Conservation (phyloP, 2,113 vertebrate genomes). For the Cygnus atratus region DNA sequence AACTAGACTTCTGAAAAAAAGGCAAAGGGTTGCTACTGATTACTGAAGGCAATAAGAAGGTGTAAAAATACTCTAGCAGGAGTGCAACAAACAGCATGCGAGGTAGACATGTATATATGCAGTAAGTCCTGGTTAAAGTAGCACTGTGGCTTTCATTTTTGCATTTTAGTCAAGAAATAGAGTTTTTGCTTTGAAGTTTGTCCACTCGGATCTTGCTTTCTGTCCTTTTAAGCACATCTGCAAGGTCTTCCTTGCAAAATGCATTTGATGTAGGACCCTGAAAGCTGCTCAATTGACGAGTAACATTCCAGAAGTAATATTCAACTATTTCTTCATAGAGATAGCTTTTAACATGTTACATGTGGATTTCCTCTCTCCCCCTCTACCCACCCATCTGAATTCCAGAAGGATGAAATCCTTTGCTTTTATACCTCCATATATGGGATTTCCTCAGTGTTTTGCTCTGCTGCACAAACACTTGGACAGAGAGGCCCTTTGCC, state of each 20-base stretch:
- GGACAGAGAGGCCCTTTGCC: neutral
- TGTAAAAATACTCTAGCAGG: constrained; percentile 69
- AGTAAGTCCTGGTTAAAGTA: constrained; percentile 71
- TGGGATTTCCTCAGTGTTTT: neutral
- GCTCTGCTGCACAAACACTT: neutral
- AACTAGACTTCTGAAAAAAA: constrained; percentile 38
- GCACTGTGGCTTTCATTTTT: constrained; percentile 69
- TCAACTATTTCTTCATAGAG: neutral
- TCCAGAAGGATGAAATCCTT: constrained; percentile 9
- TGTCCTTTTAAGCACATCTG: constrained; percentile 59
- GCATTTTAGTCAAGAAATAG: constrained; percentile 45
- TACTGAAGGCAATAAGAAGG: constrained; percentile 69
- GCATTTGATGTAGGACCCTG: constrained; percentile 43
- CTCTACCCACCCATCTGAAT: constrained; percentile 14
- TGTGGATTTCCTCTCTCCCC: neutral
- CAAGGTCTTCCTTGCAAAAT: constrained; percentile 58
- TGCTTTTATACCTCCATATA: constrained; percentile 40
- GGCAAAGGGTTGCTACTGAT: constrained; percentile 45
- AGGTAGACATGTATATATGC: constrained; percentile 79
- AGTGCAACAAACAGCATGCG: constrained; percentile 71
- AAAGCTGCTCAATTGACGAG: constrained; percentile 48
- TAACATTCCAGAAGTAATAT: constrained; percentile 36
- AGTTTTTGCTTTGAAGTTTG: neutral
- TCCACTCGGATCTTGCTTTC: constrained; percentile 29
- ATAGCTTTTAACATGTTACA: neutral